Evolutionary conservation across 1,140 invertebrate genomes (phyloP), one percentile per base, ranked within the genome.

Genomic region (Propsilocerus akamusi): DNA sequence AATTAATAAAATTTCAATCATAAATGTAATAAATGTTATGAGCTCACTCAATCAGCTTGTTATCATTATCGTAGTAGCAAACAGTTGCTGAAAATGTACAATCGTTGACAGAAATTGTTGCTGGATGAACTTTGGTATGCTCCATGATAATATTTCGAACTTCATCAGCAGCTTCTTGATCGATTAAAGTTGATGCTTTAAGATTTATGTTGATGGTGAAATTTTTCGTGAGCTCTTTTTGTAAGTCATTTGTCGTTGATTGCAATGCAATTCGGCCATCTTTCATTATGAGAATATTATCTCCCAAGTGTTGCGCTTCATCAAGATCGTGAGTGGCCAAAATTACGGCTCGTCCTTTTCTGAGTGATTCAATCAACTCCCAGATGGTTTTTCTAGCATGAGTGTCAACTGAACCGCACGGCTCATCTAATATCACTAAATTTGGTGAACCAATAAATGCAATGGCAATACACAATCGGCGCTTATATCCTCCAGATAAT

Each of bases 401-500:
- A 0, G 83, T 82, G 61, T 90, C 85, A 11, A 89, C 83, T 1
- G 84, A 83, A 47, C 80, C 79, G 6, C 82, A 85, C 3, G 83
- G 83, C 54, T 88, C 85, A 60, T 88, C 91, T 50, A 96, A 67
- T 52, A 93, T 84, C 7, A 91, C 78, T 2, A 93, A 69, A 34
- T 78, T 76, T 1, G 64, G 64, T 14, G 61, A 63, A 24, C 84
- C 86, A 10, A 96, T 76, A 54, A 96, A 79, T 0, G 78, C 77
- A 8, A 80, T 64, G 34, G 75, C 76, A 14, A 80, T 77, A 55
- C 76, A 78, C 8, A 80, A 59, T 5, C 78, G 67, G 1, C 78
- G 65, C 52, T 70, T 67, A 46, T 76, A 76, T 5, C 78, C 77
- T 7, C 77, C 78, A 0, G 78, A 80, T 25, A 79, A 60, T 37